These are phyloP conservation scores for Lithosia quadra DNA, from an alignment of 2,888 invertebrate species.

Conservation along the genomic window DNA sequence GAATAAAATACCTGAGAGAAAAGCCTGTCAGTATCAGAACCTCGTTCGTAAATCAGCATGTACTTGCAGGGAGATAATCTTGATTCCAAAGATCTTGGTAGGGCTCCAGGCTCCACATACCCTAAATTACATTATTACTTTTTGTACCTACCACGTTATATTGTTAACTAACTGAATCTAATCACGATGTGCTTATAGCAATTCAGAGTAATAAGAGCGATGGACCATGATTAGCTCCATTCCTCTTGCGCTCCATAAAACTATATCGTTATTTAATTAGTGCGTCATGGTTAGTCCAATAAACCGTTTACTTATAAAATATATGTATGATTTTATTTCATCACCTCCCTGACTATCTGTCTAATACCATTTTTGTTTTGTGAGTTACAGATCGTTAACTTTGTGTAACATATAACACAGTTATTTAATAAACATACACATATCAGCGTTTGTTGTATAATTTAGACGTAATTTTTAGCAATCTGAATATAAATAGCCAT, in stretches of 20 bases:
- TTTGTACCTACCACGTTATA: background rate
- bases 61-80: no score
- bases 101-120: no score
- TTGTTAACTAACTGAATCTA: no score
- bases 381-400: conserved; percentile 25
- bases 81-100: no score
- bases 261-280: no score
- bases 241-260: no score
- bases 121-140: background rate
- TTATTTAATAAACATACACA: conserved; percentile 19
- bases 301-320: no score
- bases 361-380: conserved; percentile 15
- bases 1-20: background rate
- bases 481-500: background rate
- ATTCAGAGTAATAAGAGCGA: no score
- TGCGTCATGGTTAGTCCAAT: no score
- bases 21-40: background rate
- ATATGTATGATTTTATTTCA: background rate
- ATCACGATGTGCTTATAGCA: no score
- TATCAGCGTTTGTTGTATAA: conserved; percentile 16
- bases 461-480: background rate
- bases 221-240: no score
- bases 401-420: conserved; percentile 21
- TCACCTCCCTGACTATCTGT: background rate
- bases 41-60: background rate